Percentiles rank a stretch among this genome's conserved stretches.
Evolutionary conservation across 1,140 invertebrate species (phyloP).

Genomic region (Zaprionus ghesquierei): DNA sequence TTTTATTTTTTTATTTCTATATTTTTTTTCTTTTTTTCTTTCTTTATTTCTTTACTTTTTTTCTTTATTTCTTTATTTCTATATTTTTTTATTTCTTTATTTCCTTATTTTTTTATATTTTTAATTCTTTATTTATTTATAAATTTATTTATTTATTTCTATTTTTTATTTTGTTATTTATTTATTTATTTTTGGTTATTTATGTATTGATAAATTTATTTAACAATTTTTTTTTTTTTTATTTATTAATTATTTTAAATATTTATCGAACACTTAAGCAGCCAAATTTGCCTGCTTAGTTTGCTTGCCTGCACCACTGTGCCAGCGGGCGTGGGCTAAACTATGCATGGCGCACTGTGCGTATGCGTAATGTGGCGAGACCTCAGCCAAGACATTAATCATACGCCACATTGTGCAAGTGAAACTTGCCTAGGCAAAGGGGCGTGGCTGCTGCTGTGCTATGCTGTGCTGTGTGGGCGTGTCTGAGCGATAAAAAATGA

Average conservation of each 20-base stretch:
- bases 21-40: not conserved
- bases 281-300: not conserved
- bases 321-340: not conserved
- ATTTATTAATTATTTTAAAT: not conserved
- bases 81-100: not conserved
- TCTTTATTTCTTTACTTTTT: not conserved
- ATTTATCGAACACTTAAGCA: not conserved
- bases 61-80: not conserved
- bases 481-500: constrained; percentile 69
- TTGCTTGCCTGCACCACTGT: too few species aligned
- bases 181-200: not conserved
- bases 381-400: constrained; percentile 69
- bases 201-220: not conserved
- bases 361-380: constrained; percentile 28
- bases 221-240: not conserved
- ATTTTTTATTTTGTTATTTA: too few species aligned
- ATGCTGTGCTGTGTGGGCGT: constrained; percentile 31
- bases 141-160: too few species aligned
- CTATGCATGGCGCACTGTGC: constrained; percentile 3
- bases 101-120: not conserved
- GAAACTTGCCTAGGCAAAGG: constrained; percentile 9
- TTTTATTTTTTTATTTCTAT: not conserved
- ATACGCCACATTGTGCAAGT: constrained; percentile 69
- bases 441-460: not conserved
- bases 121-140: too few species aligned